Conservation (phyloP, 1,140 invertebrate species). For the Heterodera schachtii region DNA sequence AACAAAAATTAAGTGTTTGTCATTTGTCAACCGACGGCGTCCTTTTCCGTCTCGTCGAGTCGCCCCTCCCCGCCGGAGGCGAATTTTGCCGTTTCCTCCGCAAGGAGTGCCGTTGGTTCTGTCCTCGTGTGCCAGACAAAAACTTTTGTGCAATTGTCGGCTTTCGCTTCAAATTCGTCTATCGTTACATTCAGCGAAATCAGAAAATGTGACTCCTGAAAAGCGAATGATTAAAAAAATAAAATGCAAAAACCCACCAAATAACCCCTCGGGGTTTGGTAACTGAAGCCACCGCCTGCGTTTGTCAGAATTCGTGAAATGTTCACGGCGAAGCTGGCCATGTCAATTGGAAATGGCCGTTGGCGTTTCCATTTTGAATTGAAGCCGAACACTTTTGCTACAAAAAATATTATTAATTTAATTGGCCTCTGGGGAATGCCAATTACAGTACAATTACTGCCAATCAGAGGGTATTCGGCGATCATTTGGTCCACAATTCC, state of each 20-base stretch:
- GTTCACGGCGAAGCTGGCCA: conserved; percentile 64
- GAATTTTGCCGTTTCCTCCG: conserved; percentile 33
- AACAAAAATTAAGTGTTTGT: no score
- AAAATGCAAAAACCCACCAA: conserved; percentile 44
- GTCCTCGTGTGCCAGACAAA: conserved; percentile 57
- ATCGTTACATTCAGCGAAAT: conserved; percentile 39
- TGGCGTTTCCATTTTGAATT: conserved; percentile 60
- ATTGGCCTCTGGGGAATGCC: neutral
- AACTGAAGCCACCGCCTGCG: conserved; percentile 52
- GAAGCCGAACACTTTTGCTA: conserved; percentile 46
- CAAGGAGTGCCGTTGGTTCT: conserved; percentile 41
- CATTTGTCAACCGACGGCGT: conserved; percentile 26
- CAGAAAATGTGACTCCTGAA: conserved; percentile 61
- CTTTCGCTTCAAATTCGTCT: conserved; percentile 57
- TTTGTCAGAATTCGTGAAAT: conserved; percentile 51
- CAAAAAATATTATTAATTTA: conserved; percentile 46
- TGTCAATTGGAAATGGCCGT: conserved; percentile 64
- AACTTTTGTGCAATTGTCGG: conserved; percentile 60
- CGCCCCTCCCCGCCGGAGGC: neutral
- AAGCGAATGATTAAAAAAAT: neutral
- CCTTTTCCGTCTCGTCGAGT: conserved; percentile 15
- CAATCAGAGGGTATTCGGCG: conserved; percentile 55
- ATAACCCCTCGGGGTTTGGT: conserved; percentile 59
- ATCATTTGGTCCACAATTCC: conserved; percentile 63
- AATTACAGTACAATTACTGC: conserved; percentile 31